phyloP scores from a whole-genome alignment of 2,888 invertebrate species.

The Sialis lutaria region DNA sequence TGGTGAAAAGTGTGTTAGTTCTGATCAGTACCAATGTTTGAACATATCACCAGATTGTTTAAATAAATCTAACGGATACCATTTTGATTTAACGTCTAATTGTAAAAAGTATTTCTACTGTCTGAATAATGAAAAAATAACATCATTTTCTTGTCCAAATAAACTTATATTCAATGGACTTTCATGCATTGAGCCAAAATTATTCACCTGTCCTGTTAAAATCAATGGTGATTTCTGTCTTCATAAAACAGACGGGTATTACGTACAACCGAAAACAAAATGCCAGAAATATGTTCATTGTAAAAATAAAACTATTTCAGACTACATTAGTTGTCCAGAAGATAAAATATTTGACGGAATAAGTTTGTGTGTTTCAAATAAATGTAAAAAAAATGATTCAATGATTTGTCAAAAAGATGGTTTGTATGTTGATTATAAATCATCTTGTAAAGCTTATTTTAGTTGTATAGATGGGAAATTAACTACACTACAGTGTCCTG shows the following conservation, averaged over 20 bases:
- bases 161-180: conserved; percentile 40
- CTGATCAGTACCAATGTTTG: conserved; percentile 21
- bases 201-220: conserved; percentile 25
- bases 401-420: conserved; percentile 29
- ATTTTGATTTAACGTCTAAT: conserved; percentile 32
- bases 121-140: conserved; percentile 33
- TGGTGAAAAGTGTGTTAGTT: conserved; percentile 29
- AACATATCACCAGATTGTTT: conserved; percentile 29
- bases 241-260: conserved; percentile 16
- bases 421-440: conserved; percentile 33
- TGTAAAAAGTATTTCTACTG: conserved; percentile 42
- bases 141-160: conserved; percentile 34
- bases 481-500: conserved; percentile 30
- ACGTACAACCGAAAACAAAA: conserved; percentile 13
- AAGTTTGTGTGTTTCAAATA: conserved; percentile 17
- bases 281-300: conserved; percentile 16
- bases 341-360: conserved; percentile 17
- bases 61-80: conserved; percentile 35
- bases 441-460: conserved; percentile 34
- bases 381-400: conserved; percentile 13
- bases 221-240: conserved; percentile 19
- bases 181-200: conserved; percentile 29
- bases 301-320: conserved; percentile 10
- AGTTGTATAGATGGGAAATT: conserved; percentile 35
- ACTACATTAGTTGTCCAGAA: conserved; percentile 13